A percentile compares a stretch with the other conserved stretches of the same genome.
These are phyloP conservation scores for Lochmaea crataegi DNA, from an alignment of 2,888 invertebrate species.

Conservation along the genomic window DNA sequence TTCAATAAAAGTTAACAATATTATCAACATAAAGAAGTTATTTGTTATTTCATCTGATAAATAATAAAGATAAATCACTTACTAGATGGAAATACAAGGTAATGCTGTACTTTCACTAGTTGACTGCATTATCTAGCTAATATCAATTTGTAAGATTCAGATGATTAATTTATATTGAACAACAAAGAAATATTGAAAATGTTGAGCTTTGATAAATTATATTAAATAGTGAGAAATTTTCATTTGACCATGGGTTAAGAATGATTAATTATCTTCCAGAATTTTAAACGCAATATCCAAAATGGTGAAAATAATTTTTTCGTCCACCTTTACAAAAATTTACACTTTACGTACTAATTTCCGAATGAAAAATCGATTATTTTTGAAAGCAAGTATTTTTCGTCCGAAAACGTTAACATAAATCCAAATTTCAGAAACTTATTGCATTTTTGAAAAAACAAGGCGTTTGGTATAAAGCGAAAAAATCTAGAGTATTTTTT, in stretches of 20 bases:
- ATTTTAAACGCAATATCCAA: too few relatives aligned
- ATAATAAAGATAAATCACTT: constrained; percentile 8
- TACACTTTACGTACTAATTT: too few relatives aligned
- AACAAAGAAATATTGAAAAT: background rate
- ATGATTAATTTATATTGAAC: background rate
- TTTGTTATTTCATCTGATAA: constrained; percentile 29
- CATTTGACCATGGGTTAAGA: background rate
- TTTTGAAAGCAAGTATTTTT: too few relatives aligned
- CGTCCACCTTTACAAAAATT: too few relatives aligned
- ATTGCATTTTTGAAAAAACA: too few relatives aligned
- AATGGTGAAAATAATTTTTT: too few relatives aligned
- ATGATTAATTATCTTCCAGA: too few relatives aligned
- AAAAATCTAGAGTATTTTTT: too few relatives aligned
- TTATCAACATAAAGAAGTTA: constrained; percentile 20
- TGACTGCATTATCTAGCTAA: background rate
- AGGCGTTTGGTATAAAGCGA: too few relatives aligned
- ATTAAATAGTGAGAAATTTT: background rate
- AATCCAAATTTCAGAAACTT: too few relatives aligned
- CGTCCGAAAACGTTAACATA: too few relatives aligned
- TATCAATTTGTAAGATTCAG: background rate
- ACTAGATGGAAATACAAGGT: constrained; percentile 9
- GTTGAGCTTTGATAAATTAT: background rate
- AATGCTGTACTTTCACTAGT: constrained; percentile 3
- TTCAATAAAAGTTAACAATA: constrained; percentile 22
- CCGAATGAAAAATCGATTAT: too few relatives aligned